Conservation (phyloP, 2,113 vertebrate genomes). For the Petromus typicus region DNA sequence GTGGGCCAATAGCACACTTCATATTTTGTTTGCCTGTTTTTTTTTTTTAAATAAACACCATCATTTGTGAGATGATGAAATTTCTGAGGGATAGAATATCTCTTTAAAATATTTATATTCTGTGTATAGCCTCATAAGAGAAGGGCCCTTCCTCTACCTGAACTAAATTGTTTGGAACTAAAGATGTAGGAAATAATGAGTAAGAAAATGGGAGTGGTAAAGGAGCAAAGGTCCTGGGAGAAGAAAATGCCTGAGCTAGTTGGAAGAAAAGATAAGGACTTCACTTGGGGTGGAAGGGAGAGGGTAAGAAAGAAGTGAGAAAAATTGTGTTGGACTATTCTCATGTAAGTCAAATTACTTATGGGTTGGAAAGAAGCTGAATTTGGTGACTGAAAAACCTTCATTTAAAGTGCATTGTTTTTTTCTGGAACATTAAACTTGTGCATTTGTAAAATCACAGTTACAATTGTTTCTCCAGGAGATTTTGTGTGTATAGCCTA, state of each 20-base stretch:
- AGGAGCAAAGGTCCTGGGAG: not conserved
- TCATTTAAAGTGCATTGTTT: not conserved
- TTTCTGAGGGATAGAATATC: not conserved
- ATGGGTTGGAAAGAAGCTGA: not conserved
- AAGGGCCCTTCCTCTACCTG: not conserved
- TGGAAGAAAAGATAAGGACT: not conserved
- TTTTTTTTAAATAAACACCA: not conserved
- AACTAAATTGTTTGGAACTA: not conserved
- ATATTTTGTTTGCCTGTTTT: not conserved
- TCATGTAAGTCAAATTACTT: not conserved
- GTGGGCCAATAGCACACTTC: not conserved
- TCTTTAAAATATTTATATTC: not conserved
- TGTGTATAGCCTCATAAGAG: not conserved
- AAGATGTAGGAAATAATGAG: not conserved
- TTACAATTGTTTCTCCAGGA: not conserved
- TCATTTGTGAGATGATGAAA: not conserved
- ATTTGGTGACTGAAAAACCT: not conserved
- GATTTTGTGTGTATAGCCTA: not conserved
- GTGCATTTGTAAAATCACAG: not conserved
- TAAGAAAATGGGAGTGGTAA: not conserved
- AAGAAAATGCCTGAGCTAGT: not conserved
- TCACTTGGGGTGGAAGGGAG: not conserved
- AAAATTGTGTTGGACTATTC: not conserved
- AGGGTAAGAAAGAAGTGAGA: not conserved
- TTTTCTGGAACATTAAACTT: not conserved